These are phyloP conservation scores for Rhagonycha lutea DNA, from an alignment of 2,888 invertebrate genomes.

Conservation along the genomic window DNA sequence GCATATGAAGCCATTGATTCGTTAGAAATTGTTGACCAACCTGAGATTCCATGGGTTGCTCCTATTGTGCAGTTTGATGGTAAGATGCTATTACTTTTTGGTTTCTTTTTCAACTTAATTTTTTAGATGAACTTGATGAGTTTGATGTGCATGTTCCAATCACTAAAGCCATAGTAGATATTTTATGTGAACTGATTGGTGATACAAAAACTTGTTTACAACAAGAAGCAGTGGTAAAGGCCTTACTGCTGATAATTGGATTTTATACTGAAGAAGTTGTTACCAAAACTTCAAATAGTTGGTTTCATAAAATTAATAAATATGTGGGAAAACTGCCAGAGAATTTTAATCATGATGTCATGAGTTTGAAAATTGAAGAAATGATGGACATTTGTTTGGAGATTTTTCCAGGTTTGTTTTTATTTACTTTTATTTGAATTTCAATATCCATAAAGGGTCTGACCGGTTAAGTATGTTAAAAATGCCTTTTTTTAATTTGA, in stretches of 20 bases:
- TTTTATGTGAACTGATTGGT: slow-evolving; percentile 56
- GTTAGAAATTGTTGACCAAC: slow-evolving; percentile 20
- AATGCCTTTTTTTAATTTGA: no score
- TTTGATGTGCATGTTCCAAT: slow-evolving; percentile 57
- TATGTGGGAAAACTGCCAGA: slow-evolving; percentile 40
- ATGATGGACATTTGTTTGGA: slow-evolving; percentile 42
- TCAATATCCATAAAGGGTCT: background rate
- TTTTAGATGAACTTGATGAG: slow-evolving; percentile 59
- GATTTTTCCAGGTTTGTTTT: slow-evolving; percentile 43
- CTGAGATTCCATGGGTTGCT: slow-evolving; percentile 8
- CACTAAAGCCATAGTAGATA: slow-evolving; percentile 55
- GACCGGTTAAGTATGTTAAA: no score
- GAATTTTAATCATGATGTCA: slow-evolving; percentile 35
- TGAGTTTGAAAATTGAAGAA: slow-evolving; percentile 44
- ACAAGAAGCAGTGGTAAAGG: slow-evolving; percentile 58
- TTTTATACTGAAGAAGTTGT: slow-evolving; percentile 50
- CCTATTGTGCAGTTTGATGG: slow-evolving; percentile 33
- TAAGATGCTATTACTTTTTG: slow-evolving; percentile 17
- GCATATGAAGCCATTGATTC: slow-evolving; percentile 58
- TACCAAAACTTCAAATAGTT: slow-evolving; percentile 25
- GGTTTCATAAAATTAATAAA: slow-evolving; percentile 37
- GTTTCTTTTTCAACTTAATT: background rate
- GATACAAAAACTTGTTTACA: slow-evolving; percentile 55
- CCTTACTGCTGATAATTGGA: slow-evolving; percentile 54
- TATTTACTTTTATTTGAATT: background rate